Base-by-base conservation (phyloP, 30 jellyfish, hydroid and myxozoan species). In the Aurelia coerulea region DNA sequence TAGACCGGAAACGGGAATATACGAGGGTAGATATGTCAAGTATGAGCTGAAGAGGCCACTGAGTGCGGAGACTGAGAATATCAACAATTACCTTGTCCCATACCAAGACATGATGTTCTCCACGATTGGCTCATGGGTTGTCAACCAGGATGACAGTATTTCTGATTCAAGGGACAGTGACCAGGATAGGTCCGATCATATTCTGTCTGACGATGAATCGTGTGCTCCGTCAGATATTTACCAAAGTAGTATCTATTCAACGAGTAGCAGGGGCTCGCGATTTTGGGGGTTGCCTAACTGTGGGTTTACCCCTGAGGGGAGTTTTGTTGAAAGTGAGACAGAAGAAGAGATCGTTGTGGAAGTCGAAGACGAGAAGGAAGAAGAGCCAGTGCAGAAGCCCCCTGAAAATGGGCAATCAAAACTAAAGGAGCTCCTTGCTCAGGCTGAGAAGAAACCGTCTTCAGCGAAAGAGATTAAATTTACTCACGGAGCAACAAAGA, bases 81-180 rank as follows among this genome's bases (percentile, higher is more conserved):
- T 88, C 85, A 88, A 88, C 52, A 88, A 88, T 13, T 88, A 88
- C 58, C 91, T 88, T 33, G 96, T 88, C 19, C 96, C 96, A 9
- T 88, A 88, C 79, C 79, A 72, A 32, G 89, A 88, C 46, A 79
- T 78, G 83, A 88, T 76, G 74, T 79, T 88, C 63, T 63, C 69
- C 18, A 49, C 84, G 10, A 73, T 73, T 63, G 93, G 88, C n/a
- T 64, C 96, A n/a, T 88, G 89, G 89, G 87, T 88, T 12, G 83
- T 72, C 58, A 66, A 81, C 37, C 54, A 68, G 23, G 74, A 62
- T 78, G 87, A 62, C 33, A 31, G 18, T 50, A 10, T 59, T 11
- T 51, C 79, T 19, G 34, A 18, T 9, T 60, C 62, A 13, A 19
- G 56, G 23, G 78, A 34, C 31, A 34, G 37, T 4, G 69, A 68